Conservation (phyloP, 1,140 invertebrate species). For the Apis laboriosa region DNA sequence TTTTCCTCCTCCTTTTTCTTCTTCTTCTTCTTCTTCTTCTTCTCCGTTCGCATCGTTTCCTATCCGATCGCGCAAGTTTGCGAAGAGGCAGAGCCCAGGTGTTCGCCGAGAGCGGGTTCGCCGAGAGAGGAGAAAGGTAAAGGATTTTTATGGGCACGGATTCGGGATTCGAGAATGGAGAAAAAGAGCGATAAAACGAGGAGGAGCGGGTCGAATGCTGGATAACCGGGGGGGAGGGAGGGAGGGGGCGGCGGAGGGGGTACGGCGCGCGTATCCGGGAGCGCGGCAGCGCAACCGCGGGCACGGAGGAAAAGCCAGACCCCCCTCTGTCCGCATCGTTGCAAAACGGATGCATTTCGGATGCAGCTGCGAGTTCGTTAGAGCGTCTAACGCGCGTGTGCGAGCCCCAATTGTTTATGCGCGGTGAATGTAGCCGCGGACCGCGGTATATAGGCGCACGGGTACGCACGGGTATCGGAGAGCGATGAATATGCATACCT, state of each 20-base stretch:
- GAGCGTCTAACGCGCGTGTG: slow-evolving; percentile 74
- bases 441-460: slow-evolving; percentile 51
- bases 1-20: too few relatives aligned
- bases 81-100: too few relatives aligned
- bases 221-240: background rate
- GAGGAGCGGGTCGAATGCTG: background rate
- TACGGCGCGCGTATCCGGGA: slow-evolving; percentile 18
- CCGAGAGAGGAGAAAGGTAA: too few relatives aligned
- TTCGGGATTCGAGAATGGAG: background rate
- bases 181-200: background rate
- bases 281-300: slow-evolving; percentile 22
- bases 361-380: slow-evolving; percentile 76
- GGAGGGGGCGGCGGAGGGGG: too few relatives aligned
- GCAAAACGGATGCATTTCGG: slow-evolving; percentile 68
- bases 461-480: slow-evolving; percentile 74
- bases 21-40: too few relatives aligned
- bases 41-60: too few relatives aligned
- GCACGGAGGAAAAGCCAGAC: slow-evolving; percentile 35
- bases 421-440: slow-evolving; percentile 61
- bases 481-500: slow-evolving; percentile 81
- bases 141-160: background rate
- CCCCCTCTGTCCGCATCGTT: slow-evolving; percentile 31
- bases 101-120: too few relatives aligned
- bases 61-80: too few relatives aligned
- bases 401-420: slow-evolving; percentile 78